A percentile compares a stretch with the other conserved stretches of the same genome.
These are phyloP conservation scores for Clarias fuscus DNA, from an alignment of 2,797 vertebrate species.

Conservation along the genomic window DNA sequence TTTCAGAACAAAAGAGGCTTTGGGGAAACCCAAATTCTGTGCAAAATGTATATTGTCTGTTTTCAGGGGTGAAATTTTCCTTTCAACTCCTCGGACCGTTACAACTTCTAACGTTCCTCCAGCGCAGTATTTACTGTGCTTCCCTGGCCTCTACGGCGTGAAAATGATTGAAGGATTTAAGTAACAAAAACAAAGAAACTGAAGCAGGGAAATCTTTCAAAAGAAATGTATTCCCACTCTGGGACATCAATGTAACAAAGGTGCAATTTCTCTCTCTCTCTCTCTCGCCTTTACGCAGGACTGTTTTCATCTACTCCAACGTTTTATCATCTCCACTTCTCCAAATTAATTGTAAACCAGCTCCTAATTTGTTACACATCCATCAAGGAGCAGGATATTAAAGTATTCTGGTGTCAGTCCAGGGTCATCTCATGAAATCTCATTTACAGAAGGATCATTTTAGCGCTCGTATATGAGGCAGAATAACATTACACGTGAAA, in stretches of 20 bases:
- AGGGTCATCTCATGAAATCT: not conserved
- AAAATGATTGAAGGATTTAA: constrained; percentile 9
- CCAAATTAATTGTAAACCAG: constrained; percentile 4
- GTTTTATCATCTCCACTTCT: constrained; percentile 8
- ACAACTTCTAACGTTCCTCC: constrained; percentile 14
- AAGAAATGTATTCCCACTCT: constrained; percentile 23
- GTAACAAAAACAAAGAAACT: not conserved
- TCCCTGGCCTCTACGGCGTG: constrained; percentile 1
- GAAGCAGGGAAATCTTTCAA: constrained; percentile 1
- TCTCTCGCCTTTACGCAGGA: not conserved
- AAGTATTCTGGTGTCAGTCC: constrained; percentile 14
- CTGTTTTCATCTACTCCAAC: not conserved
- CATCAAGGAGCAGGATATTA: not conserved
- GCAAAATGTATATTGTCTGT: constrained; percentile 14
- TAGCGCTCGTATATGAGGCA: not conserved
- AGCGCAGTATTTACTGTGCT: constrained; percentile 11
- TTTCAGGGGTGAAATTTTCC: constrained; percentile 10
- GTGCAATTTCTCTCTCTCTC: constrained; percentile 7
- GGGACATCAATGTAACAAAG: constrained; percentile 13
- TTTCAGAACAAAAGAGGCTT: not conserved
- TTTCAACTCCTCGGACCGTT: not conserved
- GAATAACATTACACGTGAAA: not conserved
- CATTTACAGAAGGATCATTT: not conserved
- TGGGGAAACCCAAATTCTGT: not conserved
- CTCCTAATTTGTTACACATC: constrained; percentile 23